A percentile compares a stretch with the other conserved stretches of the same genome.
These are phyloP conservation scores for Apodemia duryi DNA, from an alignment of 2,888 invertebrate genomes.

Conservation along the genomic window DNA sequence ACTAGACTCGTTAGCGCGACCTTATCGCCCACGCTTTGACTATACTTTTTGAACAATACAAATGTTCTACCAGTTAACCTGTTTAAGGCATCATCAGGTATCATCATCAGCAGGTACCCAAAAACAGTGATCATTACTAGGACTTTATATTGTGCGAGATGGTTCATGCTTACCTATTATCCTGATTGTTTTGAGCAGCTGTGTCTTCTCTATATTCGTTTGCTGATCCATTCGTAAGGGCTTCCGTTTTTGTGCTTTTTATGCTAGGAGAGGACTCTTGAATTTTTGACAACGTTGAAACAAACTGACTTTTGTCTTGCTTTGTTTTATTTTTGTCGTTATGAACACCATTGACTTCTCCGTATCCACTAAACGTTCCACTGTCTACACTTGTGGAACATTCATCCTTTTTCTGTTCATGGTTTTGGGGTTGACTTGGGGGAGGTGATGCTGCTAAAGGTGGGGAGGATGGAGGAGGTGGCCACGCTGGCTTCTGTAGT, in stretches of 20 bases:
- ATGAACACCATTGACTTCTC: slow-evolving; percentile 64
- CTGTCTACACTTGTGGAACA: slow-evolving; percentile 69
- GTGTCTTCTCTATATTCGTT: slow-evolving; percentile 55
- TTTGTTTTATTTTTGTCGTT: slow-evolving; percentile 58
- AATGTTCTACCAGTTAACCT: no score
- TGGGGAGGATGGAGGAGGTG: slow-evolving; percentile 75
- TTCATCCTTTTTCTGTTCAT: slow-evolving; percentile 64
- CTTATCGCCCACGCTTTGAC: no score
- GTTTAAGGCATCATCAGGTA: no score
- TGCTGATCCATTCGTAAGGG: slow-evolving; percentile 65
- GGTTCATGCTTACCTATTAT: slow-evolving; percentile 55
- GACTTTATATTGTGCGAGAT: no score
- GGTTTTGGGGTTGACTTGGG: slow-evolving; percentile 38
- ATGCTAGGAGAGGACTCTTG: slow-evolving; percentile 78
- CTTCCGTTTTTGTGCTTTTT: slow-evolving; percentile 56
- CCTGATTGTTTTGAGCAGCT: slow-evolving; percentile 54
- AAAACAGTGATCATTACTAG: no score
- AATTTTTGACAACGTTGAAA: slow-evolving; percentile 81
- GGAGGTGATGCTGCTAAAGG: slow-evolving; percentile 80
- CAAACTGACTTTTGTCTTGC: slow-evolving; percentile 73
- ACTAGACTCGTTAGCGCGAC: no score
- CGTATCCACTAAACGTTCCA: slow-evolving; percentile 67
- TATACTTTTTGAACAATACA: no score
- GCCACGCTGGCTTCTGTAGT: slow-evolving; percentile 85
- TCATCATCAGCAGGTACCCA: no score